These are phyloP conservation scores for Morone chrysops DNA, from an alignment of 2,113 vertebrate species.

Conservation along the genomic window DNA sequence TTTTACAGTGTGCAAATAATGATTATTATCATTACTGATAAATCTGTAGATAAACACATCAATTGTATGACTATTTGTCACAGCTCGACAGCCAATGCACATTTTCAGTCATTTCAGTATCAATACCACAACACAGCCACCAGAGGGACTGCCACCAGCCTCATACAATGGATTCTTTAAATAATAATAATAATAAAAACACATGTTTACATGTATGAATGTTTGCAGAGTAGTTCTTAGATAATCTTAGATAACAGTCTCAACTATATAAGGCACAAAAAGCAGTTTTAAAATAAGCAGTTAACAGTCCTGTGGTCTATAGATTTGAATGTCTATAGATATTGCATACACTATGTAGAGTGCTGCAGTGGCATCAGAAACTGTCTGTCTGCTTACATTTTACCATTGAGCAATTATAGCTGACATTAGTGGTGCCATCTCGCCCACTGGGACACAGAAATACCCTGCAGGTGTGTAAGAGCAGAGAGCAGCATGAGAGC, in stretches of 20 bases:
- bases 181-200: too few relatives aligned
- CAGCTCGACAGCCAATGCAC: background rate
- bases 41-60: background rate
- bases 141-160: slow-evolving; percentile 9
- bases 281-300: background rate
- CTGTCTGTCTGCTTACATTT: background rate
- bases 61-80: background rate
- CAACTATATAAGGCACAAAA: background rate
- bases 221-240: background rate
- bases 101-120: background rate
- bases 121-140: slow-evolving; percentile 5
- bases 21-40: background rate
- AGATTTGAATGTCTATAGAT: background rate
- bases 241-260: too few relatives aligned
- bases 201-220: background rate
- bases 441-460: background rate
- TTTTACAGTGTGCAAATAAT: too few relatives aligned
- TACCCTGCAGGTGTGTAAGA: slow-evolving; percentile 65
- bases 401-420: background rate
- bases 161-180: background rate
- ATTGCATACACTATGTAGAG: background rate
- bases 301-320: fast-evolving
- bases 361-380: background rate
- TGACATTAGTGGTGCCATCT: background rate
- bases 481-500: slow-evolving; percentile 42